These are phyloP conservation scores for Tetropium fuscum DNA, from an alignment of 2,888 invertebrate species.

Conservation along the genomic window DNA sequence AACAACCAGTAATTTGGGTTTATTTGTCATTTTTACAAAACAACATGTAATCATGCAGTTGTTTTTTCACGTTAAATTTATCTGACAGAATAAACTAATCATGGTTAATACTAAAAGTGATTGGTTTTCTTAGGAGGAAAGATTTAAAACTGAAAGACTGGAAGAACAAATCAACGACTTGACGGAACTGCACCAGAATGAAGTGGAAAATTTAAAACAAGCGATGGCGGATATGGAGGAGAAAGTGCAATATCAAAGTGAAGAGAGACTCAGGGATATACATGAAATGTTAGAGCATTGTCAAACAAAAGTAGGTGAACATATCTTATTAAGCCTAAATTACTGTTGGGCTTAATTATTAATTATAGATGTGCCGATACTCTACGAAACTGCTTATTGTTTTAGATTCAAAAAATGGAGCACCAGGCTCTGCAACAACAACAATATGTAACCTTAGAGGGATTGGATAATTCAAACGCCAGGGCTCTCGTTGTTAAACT, in stretches of 20 bases:
- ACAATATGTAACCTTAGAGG: constrained; percentile 87
- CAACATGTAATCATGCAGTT: no score
- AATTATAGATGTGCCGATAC: no score
- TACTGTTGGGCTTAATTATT: no score
- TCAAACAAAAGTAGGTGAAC: constrained; percentile 85
- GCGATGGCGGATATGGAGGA: constrained; percentile 97
- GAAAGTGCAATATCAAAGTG: constrained; percentile 98
- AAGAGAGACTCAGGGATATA: constrained; percentile 95
- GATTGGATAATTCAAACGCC: constrained; percentile 90
- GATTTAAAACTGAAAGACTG: constrained; percentile 85
- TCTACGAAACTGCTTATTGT: no score
- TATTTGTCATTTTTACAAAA: no score
- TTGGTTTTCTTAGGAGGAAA: constrained; percentile 84
- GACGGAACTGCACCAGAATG: constrained; percentile 96
- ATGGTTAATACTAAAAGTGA: no score
- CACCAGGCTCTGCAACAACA: constrained; percentile 91
- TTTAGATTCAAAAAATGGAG: constrained; percentile 93
- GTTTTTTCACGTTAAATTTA: no score
- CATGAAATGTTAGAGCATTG: constrained; percentile 97
- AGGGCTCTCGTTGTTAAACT: constrained; percentile 93
- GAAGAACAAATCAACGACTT: constrained; percentile 99
- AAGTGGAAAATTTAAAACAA: constrained; percentile 96
- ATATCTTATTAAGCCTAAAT: no score
- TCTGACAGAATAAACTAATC: no score
- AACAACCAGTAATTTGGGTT: no score